These are phyloP conservation scores for Saccopteryx bilineata DNA, from an alignment of 2,113 vertebrate species.

Conservation along the genomic window DNA sequence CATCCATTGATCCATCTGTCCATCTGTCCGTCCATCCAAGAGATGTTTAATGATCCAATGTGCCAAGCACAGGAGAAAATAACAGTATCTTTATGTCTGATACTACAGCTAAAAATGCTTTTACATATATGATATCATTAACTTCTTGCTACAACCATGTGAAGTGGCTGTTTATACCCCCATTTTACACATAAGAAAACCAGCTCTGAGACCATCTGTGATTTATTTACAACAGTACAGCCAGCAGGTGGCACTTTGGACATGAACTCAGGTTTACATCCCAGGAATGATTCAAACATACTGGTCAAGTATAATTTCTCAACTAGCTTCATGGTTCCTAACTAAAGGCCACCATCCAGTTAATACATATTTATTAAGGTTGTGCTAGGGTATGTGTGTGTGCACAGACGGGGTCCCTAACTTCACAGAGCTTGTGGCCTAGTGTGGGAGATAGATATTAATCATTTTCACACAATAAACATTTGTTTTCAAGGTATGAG, in stretches of 20 bases:
- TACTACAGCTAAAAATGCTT: constrained; percentile 57
- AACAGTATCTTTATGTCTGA: constrained; percentile 32
- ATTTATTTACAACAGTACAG: constrained; percentile 67
- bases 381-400: not conserved
- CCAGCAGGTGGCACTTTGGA: constrained; percentile 75
- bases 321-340: constrained; percentile 22
- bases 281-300: constrained; percentile 12
- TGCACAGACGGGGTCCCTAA: not conserved
- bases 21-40: not conserved
- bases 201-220: constrained; percentile 19
- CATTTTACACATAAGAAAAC: constrained; percentile 39
- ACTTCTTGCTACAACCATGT: constrained; percentile 15
- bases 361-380: not conserved
- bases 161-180: constrained; percentile 4
- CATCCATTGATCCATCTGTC: not conserved
- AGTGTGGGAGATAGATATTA: constrained; percentile 23
- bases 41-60: constrained; percentile 31
- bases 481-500: constrained; percentile 66
- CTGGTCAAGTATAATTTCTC: constrained; percentile 43
- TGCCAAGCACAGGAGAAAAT: constrained; percentile 26
- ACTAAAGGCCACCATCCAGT: constrained; percentile 47
- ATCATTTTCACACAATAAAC: constrained; percentile 46
- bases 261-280: constrained; percentile 49
- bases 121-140: constrained; percentile 64
- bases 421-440: not conserved